These are phyloP conservation scores for Cosmorhoe ocellata DNA, from an alignment of 2,888 invertebrate species.

Conservation along the genomic window DNA sequence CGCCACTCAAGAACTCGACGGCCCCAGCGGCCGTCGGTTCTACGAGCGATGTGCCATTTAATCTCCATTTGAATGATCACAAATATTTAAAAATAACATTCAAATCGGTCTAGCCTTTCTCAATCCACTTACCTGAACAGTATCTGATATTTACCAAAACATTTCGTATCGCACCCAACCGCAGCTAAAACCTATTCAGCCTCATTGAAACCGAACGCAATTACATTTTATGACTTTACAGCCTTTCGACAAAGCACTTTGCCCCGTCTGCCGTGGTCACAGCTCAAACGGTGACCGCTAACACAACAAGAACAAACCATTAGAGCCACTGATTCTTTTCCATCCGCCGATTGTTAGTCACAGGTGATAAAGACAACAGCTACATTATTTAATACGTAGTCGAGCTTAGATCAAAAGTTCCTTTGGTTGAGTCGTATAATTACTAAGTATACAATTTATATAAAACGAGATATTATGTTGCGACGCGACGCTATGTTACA, in stretches of 20 bases:
- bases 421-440: background rate
- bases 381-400: background rate
- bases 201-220: slow-evolving; percentile 20
- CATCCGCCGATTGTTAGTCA: background rate
- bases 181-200: slow-evolving; percentile 19
- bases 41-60: too few species aligned
- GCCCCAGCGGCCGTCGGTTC: too few species aligned
- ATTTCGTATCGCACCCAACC: slow-evolving; percentile 19
- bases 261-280: background rate
- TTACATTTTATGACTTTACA: slow-evolving; percentile 25
- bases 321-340: slow-evolving; percentile 11
- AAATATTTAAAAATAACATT: too few species aligned
- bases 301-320: slow-evolving; percentile 10
- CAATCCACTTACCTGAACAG: too few species aligned
- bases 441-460: too few species aligned
- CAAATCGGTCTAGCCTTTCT: too few species aligned
- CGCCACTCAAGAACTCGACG: too few species aligned
- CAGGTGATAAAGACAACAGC: slow-evolving; percentile 3
- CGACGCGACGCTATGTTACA: too few species aligned
- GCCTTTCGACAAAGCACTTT: background rate
- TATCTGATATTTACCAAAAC: too few species aligned
- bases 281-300: background rate
- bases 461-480: too few species aligned
- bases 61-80: too few species aligned
- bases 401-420: background rate